Evolutionary conservation across 2,113 vertebrate genomes (phyloP).

Genomic region (Bubo bubo): DNA sequence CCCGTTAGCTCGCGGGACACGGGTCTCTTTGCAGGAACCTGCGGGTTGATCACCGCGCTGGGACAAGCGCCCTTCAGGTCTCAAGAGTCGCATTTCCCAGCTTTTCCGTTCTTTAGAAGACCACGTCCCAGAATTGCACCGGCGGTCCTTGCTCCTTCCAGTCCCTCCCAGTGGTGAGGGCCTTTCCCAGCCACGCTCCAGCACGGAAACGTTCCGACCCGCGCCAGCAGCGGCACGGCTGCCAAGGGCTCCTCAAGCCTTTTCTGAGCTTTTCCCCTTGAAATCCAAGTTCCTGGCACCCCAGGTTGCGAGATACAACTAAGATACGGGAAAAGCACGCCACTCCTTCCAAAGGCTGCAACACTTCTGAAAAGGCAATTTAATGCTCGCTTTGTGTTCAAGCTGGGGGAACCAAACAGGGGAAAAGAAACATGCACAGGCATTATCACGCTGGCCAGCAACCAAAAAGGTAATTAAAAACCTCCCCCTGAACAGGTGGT

Average conservation of each 20-base stretch:
- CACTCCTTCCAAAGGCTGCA: not conserved
- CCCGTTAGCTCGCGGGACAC: not conserved
- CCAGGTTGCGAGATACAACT: not conserved
- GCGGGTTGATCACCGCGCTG: accelerated
- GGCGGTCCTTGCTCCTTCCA: accelerated
- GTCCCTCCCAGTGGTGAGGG: not conserved
- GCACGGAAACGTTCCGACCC: accelerated
- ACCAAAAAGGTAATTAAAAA: conserved; percentile 67
- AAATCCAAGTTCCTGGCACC: not conserved
- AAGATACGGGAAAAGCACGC: not conserved
- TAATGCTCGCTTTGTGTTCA: conserved; percentile 36
- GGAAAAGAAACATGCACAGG: not conserved
- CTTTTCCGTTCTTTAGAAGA: no score
- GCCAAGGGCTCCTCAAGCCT: not conserved
- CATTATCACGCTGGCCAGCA: conserved; percentile 29
- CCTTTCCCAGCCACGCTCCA: not conserved
- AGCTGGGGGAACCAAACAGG: conserved; percentile 29
- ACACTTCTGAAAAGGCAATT: conserved; percentile 22
- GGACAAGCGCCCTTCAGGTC: no score
- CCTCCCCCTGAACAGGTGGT: conserved; percentile 50
- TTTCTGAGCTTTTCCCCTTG: not conserved
- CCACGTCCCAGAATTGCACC: accelerated
- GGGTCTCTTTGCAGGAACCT: not conserved
- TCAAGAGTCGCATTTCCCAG: not conserved
- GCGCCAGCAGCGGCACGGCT: not conserved